Base-by-base conservation (phyloP, 1,140 invertebrate genomes). In the Asbolus verrucosus region DNA sequence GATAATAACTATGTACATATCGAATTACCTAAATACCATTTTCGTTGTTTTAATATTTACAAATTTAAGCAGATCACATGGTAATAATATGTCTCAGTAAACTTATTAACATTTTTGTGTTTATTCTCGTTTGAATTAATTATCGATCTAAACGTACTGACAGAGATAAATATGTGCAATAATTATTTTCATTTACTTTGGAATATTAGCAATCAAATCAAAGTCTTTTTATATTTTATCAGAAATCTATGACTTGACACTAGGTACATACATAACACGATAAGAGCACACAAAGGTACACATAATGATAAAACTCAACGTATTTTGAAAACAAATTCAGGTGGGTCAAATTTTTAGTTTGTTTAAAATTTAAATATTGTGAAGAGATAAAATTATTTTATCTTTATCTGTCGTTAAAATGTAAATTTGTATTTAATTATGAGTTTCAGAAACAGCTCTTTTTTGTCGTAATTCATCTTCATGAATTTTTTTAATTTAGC, bases 121-220 rank as follows among this genome's bases (percentile, higher is more conserved):
- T 54, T 54, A 14, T 27, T 54, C 27, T 54, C 9, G 24, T 54
- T 54, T 54, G 19, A 54, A 54, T 54, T 27, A 54, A 54, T 54
- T 27, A 54, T 6, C 21, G 46, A 54, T 54, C 5, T 36, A 36
- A 36, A 36, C 33, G 11, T 4, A n/a, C 11, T 36, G 33, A 4
- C 2, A 11, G 11, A 36, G 11, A 36, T 36, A 4, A 36, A 36
- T n/a, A 36, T 11, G 5, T 6, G 33, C 5, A 11, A 6, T n/a
- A n/a, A n/a, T n/a, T n/a, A n/a, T 36, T 36, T 36, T 11, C 33
- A 36, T 36, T n/a, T n/a, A 36, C 11, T 54, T 19, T 54, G 1
- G 24, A 21, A 27, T 27, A 27, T 27, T 8, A 27, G 24, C 24
- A 27, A 8, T n/a, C n/a, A n/a, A n/a, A n/a, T n/a, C n/a, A n/a